Evolutionary conservation across 2,888 invertebrate species (phyloP), one percentile per base, ranked within the genome.

Genomic region (Chaetogeoica ovagalla): DNA sequence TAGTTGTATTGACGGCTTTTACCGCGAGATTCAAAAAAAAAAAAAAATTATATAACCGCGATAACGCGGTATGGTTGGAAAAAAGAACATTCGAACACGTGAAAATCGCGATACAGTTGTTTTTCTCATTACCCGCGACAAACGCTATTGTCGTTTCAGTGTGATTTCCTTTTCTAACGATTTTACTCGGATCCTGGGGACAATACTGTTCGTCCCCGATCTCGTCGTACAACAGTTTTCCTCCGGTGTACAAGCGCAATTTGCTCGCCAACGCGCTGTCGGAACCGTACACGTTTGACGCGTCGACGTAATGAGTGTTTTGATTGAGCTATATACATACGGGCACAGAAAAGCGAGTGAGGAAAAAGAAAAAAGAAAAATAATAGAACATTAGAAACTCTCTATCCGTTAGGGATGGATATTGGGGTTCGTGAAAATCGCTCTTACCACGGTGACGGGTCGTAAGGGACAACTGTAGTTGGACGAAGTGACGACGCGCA

Each of bases 291-390:
- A 75, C 66, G 39, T 75, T 75, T 2, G 75, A 75, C 1, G 66
- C 59, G 39, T 75, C 75, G 13, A 75, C 65, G 39, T 21, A 74
- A 74, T 74, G 74, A 19, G 74, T 74, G 39, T 74, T 74, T 74
- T 74, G 65, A 65, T 75, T 68, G 6, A 75, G 75, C 75, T 75
- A 5, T 4, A 7, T n/a, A n/a, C n/a, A n/a, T n/a, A n/a, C 39
- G 39, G 4, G 39, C 4, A 7, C 4, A 7, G 43, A 7, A 43
- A 43, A 43, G 9, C 7, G 6, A 0, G 9, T n/a, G 9, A 6
- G 9, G 1, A 43, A 43, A 43, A 6, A 6, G 9, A 6, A 43
- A 43, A 43, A 48, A 1, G 48, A 13, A 48, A 48, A 13, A 59
- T 9, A 21, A 0, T 21, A 8, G 9, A n/a, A n/a, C n/a, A n/a